Base-by-base conservation (phyloP, 2,888 invertebrate species). In the Drosophila mettleri region DNA sequence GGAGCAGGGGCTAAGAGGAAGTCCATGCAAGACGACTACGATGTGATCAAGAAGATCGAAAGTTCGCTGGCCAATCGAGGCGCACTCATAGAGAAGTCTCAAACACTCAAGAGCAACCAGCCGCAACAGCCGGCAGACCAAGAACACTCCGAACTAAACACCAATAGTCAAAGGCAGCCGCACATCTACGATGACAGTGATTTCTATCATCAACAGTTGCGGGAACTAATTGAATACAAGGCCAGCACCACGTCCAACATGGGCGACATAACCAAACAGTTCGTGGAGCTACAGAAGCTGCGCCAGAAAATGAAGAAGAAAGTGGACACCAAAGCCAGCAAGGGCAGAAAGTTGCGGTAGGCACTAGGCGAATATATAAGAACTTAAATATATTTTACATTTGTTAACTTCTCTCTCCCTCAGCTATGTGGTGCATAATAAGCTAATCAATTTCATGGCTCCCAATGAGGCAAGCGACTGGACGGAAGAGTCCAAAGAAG, bases 101-200 rank as follows among this genome's bases (percentile, higher is more conserved):
- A 96, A 88, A 92, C 96, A 22, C 96, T 96, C 89, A 93, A 97
- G 58, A 95, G 96, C 0, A 94, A 95, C 62, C 74, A 70, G 14
- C 69, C 55, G 96, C 43, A 43, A 7, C 96, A 90, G 93, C 94
- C 49, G 14, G 27, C 38, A 5, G 22, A 29, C 14, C 54, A 76
- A 12, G 53, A 54, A 4, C 20, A 52, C 5, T 6, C 51, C 2
- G 60, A 64, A 16, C 18, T 9, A 12, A 16, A 6, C 0, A 22
- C 7, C 2, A 53, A 41, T 6, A 18, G 12, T 18, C 46, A 59
- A 24, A 45, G 67, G 5, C 49, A 75, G 89, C 31, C 66, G 0
- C 97, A 99, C 93, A 96, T 99, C 86, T 99, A 97, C 93, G 98
- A 99, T 91, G 99, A 99, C 90, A 97, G 96, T 86, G 99, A 99